Base-by-base conservation (phyloP, 23 tunicate genomes). In the Ciona savignyi region DNA sequence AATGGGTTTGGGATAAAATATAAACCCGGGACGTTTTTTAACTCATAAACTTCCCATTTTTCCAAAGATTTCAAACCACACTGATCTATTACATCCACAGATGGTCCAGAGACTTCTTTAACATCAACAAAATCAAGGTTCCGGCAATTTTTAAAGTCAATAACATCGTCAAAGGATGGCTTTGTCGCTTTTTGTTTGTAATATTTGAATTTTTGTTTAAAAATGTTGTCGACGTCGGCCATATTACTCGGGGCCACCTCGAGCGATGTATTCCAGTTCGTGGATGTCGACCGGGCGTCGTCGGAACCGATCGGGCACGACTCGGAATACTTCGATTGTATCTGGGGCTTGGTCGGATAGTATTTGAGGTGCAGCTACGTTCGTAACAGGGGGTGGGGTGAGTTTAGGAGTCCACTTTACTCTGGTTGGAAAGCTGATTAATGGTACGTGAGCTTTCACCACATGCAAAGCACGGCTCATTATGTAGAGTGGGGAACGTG, bases 271-370 rank as follows among this genome's bases (percentile, higher is more conserved):
- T 77, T 91, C 97, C 25, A 91, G 80, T 76, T 91, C 97, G 25
- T 77, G 70, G 32, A 81, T 62, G 35, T 85, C 86, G 31, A 91
- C 84, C 0, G 82, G 91, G 15, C 97, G 60, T 29, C 97, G 56
- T 27, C 86, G 83, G 75, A 91, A 91, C 33, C 97, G 76, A 23
- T 76, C 68, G 23, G 97, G 97, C 51, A 91, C 76, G 56, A 91
- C 86, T 65, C 97, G 74, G 72, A 91, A 91, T 63, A 91, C 97
- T 42, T 91, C 91, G 23, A 91, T 74, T n/a, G 91, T 91, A 71
- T 91, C 97, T 0, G 86, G 70, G 0, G 49, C 83, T 0, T 29
- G 72, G 9, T 33, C 33, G 6, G 15, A 22, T 20, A 70, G 3
- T 2, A 28, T 0, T 27, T 3, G 32, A 4, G 83, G 51, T 1